These are phyloP conservation scores for Leptinotarsa peninsularis DNA, from an alignment of 2,888 invertebrate genomes.

Conservation along the genomic window DNA sequence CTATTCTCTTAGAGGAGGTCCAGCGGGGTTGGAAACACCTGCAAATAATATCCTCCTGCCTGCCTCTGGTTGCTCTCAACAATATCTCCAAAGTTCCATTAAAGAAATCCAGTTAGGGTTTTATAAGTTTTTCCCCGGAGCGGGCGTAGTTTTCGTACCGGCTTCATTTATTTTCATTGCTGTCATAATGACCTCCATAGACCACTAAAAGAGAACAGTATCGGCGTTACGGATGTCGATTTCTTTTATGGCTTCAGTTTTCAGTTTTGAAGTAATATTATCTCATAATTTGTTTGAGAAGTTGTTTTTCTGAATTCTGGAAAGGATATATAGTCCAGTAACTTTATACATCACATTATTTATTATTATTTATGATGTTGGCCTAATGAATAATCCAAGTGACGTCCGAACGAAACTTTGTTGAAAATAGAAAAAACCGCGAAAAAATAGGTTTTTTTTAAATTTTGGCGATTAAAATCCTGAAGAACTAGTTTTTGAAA, in stretches of 20 bases:
- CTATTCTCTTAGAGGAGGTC: constrained; percentile 65
- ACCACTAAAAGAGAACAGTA: constrained; percentile 49
- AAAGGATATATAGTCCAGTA: no score
- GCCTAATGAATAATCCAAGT: no score
- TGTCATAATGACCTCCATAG: constrained; percentile 49
- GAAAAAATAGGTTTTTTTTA: no score
- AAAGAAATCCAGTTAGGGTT: constrained; percentile 58
- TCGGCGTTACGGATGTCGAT: constrained; percentile 42
- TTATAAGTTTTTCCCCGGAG: constrained; percentile 59
- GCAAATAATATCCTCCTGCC: constrained; percentile 57
- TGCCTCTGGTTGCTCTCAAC: constrained; percentile 49
- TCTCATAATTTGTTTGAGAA: no score
- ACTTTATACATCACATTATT: no score
- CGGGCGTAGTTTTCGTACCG: constrained; percentile 36
- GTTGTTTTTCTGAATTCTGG: no score
- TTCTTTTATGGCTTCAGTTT: constrained; percentile 37
- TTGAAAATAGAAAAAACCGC: no score
- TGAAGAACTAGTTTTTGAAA: no score
- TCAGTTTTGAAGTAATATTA: not conserved
- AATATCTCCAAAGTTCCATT: constrained; percentile 59
- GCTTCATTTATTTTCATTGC: constrained; percentile 49
- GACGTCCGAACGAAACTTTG: no score
- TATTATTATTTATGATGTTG: no score
- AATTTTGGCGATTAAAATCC: no score
- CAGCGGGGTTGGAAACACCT: constrained; percentile 51